A percentile compares a stretch with the other conserved stretches of the same genome.
These are phyloP conservation scores for Lysiphlebus fabarum DNA, from an alignment of 1,140 invertebrate genomes.

Conservation along the genomic window DNA sequence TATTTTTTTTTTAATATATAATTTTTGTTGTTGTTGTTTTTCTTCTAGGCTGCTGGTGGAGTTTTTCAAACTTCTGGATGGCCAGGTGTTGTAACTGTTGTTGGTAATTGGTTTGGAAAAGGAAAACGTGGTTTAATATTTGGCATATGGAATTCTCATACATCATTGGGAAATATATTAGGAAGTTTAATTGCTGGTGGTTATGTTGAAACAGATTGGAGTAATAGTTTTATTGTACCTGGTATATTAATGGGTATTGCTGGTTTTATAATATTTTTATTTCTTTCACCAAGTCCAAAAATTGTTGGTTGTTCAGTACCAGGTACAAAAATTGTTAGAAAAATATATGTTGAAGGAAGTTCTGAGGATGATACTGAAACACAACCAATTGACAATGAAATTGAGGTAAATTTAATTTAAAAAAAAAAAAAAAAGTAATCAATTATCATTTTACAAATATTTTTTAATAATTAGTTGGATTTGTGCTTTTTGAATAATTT, in stretches of 20 bases:
- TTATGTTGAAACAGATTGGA: constrained; percentile 86
- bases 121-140: constrained; percentile 88
- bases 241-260: constrained; percentile 76
- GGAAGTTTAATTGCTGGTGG: constrained; percentile 78
- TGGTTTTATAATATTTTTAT: constrained; percentile 82
- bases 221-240: constrained; percentile 87
- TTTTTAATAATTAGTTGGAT: no score
- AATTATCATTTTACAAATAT: neutral
- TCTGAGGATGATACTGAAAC: constrained; percentile 31
- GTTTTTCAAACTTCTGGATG: constrained; percentile 88
- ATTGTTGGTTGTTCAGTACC: constrained; percentile 65
- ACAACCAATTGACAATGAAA: constrained; percentile 31
- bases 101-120: constrained; percentile 96
- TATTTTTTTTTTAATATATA: constrained; percentile 24
- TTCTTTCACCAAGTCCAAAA: constrained; percentile 76
- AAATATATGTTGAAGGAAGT: constrained; percentile 41
- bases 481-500: no score
- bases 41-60: constrained; percentile 70
- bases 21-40: constrained; percentile 20
- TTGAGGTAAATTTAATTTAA: constrained; percentile 40
- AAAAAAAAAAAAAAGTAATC: neutral
- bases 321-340: constrained; percentile 40
- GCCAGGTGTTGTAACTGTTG: constrained; percentile 89
- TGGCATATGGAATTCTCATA: constrained; percentile 96
- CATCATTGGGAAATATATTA: constrained; percentile 91